Evolutionary conservation across 2,797 vertebrate species (phyloP).

Genomic region (Tachyglossus aculeatus): DNA sequence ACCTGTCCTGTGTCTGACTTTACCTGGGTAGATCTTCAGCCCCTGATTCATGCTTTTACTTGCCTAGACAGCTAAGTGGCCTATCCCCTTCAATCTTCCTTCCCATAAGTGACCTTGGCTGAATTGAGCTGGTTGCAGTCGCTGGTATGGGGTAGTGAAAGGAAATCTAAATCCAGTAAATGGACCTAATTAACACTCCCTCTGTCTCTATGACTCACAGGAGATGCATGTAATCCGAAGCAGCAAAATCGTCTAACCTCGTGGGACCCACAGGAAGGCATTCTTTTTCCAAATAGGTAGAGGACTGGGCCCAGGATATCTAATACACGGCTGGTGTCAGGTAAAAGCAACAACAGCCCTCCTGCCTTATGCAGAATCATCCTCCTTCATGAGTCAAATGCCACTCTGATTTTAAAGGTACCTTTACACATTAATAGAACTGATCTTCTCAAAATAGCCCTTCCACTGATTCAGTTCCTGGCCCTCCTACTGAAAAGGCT

Average conservation of each 20-base stretch:
- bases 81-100: too few relatives aligned
- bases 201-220: constrained; percentile 36
- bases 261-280: constrained; percentile 51
- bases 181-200: constrained; percentile 37
- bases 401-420: constrained; percentile 44
- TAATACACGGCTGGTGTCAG: constrained; percentile 55
- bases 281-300: constrained; percentile 55
- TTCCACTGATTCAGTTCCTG: constrained; percentile 20
- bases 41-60: too few relatives aligned
- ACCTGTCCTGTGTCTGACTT: too few relatives aligned
- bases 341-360: constrained; percentile 48
- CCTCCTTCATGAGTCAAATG: constrained; percentile 53
- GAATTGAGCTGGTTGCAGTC: constrained; percentile 31
- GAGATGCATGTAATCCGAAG: constrained; percentile 9
- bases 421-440: constrained; percentile 55
- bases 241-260: constrained; percentile 51
- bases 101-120: background rate
- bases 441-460: constrained; percentile 47
- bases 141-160: constrained; percentile 31
- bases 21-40: too few relatives aligned
- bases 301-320: constrained; percentile 57
- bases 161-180: constrained; percentile 53
- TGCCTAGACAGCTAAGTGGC: too few relatives aligned
- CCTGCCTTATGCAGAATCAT: constrained; percentile 56
- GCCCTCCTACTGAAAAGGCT: constrained; percentile 36